Percentiles rank a stretch among this genome's conserved stretches.
Conservation (phyloP, 2,888 invertebrate genomes). For the Ceriagrion tenellum region DNA sequence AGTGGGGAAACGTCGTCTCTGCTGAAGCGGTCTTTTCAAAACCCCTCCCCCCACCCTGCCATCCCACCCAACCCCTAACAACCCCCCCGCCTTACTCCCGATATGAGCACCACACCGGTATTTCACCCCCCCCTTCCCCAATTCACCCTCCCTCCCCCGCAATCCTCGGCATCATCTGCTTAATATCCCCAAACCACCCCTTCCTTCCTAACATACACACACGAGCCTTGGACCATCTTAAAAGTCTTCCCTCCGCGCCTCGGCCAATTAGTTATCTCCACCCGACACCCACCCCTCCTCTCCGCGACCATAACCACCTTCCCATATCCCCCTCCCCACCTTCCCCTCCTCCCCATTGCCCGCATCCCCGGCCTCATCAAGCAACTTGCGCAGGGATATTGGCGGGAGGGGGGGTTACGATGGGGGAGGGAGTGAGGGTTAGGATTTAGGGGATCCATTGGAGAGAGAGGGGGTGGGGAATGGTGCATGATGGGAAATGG, state of each 20-base stretch:
- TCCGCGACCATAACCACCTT: too few relatives aligned
- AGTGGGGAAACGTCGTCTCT: too few relatives aligned
- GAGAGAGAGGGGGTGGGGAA: too few relatives aligned
- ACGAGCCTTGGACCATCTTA: too few relatives aligned
- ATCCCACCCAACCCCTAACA: background rate
- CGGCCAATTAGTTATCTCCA: too few relatives aligned
- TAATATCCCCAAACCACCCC: background rate
- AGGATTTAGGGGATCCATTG: background rate
- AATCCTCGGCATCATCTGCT: background rate
- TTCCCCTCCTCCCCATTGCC: background rate
- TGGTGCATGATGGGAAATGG: background rate
- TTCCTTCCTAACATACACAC: too few relatives aligned
- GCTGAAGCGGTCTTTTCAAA: too few relatives aligned
- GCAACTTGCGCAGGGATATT: background rate
- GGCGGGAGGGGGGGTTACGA: background rate
- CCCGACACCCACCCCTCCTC: too few relatives aligned
- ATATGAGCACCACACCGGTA: background rate
- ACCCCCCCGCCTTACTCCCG: too few relatives aligned
- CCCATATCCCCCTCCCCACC: background rate
- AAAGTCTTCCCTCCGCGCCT: too few relatives aligned
- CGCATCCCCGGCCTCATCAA: slow-evolving; percentile 5
- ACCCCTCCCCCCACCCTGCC: background rate
- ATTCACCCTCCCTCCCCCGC: background rate
- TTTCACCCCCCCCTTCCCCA: background rate
- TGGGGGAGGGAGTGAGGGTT: background rate